These are phyloP conservation scores for Melitaea athalia DNA, from an alignment of 2,888 invertebrate genomes.

Conservation along the genomic window DNA sequence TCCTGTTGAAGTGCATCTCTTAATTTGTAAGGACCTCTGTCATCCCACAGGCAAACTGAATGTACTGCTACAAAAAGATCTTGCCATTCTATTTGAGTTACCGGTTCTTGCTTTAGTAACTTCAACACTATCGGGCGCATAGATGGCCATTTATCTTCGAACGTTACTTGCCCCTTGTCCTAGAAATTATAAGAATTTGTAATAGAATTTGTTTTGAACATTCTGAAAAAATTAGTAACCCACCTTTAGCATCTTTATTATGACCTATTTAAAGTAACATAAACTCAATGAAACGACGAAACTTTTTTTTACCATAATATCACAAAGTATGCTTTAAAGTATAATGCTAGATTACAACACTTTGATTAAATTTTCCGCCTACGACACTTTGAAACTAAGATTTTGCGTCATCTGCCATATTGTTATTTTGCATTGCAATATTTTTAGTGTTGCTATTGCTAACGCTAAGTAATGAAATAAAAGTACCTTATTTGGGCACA, in stretches of 20 bases:
- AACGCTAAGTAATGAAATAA: background rate
- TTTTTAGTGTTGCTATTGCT: constrained; percentile 18
- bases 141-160: constrained; percentile 98
- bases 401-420: constrained; percentile 27
- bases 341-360: background rate
- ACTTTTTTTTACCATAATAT: constrained; percentile 33
- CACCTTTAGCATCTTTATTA: constrained; percentile 60
- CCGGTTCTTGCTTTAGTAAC: constrained; percentile 95
- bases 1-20: constrained; percentile 94
- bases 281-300: constrained; percentile 8
- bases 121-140: constrained; percentile 97
- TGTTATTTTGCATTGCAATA: constrained; percentile 27
- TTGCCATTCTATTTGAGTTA: constrained; percentile 98
- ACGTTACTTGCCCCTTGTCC: constrained; percentile 92
- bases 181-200: constrained; percentile 56
- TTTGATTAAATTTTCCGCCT: constrained; percentile 12
- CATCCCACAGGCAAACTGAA: constrained; percentile 98
- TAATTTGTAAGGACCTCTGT: constrained; percentile 94
- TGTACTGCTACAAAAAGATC: constrained; percentile 98
- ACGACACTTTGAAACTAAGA: constrained; percentile 15
- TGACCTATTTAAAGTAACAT: constrained; percentile 35
- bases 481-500: background rate
- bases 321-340: constrained; percentile 18
- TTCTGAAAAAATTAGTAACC: constrained; percentile 19
- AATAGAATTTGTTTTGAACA: constrained; percentile 1